Evolutionary conservation across 1,140 invertebrate species (phyloP).

Genomic region (Pseudachorutes palmiensis): DNA sequence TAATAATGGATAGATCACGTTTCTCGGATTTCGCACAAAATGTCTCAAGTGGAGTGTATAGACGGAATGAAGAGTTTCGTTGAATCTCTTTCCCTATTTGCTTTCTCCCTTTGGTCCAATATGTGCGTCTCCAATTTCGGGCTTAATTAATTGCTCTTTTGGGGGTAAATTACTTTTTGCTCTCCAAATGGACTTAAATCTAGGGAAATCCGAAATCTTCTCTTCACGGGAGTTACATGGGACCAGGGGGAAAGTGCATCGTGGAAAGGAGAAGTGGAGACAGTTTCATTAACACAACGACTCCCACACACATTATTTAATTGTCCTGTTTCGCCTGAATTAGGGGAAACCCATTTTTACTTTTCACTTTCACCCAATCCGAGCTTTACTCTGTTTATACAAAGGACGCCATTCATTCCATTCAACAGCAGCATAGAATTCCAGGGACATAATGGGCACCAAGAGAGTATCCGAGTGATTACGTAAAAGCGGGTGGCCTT

Average conservation of each 20-base stretch:
- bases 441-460: too few relatives aligned
- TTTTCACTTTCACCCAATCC: too few relatives aligned
- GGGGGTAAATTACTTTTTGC: conserved; percentile 13
- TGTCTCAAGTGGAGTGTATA: neutral
- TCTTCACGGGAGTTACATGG: neutral
- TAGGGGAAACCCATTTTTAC: too few relatives aligned
- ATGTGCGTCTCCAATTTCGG: neutral
- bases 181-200: neutral
- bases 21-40: neutral
- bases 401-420: too few relatives aligned
- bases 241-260: neutral
- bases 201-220: neutral
- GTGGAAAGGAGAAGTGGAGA: neutral
- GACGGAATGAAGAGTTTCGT: too few relatives aligned
- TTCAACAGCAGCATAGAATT: too few relatives aligned
- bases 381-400: too few relatives aligned
- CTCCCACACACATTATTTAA: neutral
- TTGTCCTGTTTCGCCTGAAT: neutral
- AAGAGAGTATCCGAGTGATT: too few relatives aligned
- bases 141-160: conserved; percentile 8
- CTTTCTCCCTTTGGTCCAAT: neutral
- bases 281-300: neutral
- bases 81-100: neutral
- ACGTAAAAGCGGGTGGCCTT: too few relatives aligned
- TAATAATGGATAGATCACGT: neutral